Evolutionary conservation across 2,888 invertebrate genomes (phyloP).

Genomic region (Limnephilus rhombicus): DNA sequence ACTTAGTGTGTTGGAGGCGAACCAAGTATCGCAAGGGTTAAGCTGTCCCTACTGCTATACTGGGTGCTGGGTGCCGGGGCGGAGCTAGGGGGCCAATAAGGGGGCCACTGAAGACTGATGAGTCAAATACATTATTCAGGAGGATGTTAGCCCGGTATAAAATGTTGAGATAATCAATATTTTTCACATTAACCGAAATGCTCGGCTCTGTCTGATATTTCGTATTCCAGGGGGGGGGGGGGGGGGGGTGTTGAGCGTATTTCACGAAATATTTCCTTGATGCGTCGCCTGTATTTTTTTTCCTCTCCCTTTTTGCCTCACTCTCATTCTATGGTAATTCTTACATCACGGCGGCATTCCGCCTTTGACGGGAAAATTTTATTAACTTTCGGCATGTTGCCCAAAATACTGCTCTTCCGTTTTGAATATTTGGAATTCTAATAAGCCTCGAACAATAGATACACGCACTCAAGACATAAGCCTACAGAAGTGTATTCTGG

Average conservation of each 20-base stretch:
- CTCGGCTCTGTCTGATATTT: conserved; percentile 36
- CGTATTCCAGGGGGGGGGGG: conserved; percentile 31
- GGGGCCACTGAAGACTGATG: conserved; percentile 25
- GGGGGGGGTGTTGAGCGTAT: conserved; percentile 37
- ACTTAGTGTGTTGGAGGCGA: neutral
- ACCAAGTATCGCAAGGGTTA: neutral
- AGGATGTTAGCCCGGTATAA: conserved; percentile 9
- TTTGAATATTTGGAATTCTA: conserved; percentile 35
- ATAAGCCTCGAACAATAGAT: conserved; percentile 33
- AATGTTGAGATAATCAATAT: conserved; percentile 47
- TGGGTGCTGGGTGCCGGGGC: neutral
- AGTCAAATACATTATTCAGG: conserved; percentile 44
- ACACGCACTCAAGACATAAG: neutral
- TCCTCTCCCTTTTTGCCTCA: neutral
- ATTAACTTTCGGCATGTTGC: conserved; percentile 46
- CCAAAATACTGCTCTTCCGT: conserved; percentile 26
- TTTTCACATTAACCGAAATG: conserved; percentile 52
- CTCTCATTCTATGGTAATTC: conserved; percentile 47
- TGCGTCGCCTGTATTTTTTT: conserved; percentile 39
- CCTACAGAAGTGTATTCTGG: neutral
- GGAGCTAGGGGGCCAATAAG: neutral
- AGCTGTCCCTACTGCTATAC: neutral
- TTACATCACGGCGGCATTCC: conserved; percentile 38
- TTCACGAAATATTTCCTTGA: conserved; percentile 52
- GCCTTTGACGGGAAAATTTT: conserved; percentile 45